phyloP scores from a whole-genome alignment of 2,888 invertebrate species.

The Trissolcus japonicus region DNA sequence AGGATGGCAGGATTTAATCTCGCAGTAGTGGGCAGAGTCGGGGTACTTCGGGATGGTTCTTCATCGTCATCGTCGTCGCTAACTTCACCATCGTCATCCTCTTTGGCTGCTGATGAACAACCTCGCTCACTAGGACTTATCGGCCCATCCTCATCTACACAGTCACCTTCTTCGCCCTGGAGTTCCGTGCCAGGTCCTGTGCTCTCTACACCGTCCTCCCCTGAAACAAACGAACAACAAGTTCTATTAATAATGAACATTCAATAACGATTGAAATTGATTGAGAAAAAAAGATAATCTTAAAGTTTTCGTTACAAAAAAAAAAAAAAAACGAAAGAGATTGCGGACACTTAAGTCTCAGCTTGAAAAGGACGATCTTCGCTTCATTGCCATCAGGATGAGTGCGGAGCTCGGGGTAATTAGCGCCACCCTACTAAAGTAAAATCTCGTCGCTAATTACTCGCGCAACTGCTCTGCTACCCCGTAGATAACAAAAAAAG shows the following conservation, averaged over 20 bases:
- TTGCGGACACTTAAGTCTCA: slow-evolving; percentile 32
- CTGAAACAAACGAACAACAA: slow-evolving; percentile 74
- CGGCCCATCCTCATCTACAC: slow-evolving; percentile 80
- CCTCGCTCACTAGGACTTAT: slow-evolving; percentile 76
- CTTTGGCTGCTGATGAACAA: slow-evolving; percentile 75
- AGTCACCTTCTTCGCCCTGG: slow-evolving; percentile 80
- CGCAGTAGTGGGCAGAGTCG: slow-evolving; percentile 68
- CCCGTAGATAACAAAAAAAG: slow-evolving; percentile 17
- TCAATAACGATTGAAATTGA: neutral
- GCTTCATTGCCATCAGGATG: slow-evolving; percentile 57
- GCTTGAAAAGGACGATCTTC: slow-evolving; percentile 45
- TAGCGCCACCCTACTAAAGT: slow-evolving; percentile 50
- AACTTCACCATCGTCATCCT: slow-evolving; percentile 77
- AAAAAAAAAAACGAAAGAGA: slow-evolving; percentile 25
- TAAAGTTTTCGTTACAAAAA: neutral
- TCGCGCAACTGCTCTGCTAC: slow-evolving; percentile 35
- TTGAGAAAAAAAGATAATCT: slow-evolving; percentile 4
- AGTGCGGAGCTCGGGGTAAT: slow-evolving; percentile 54
- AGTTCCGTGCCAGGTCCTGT: slow-evolving; percentile 73
- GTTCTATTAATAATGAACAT: neutral
- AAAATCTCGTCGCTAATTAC: slow-evolving; percentile 58
- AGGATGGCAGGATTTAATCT: slow-evolving; percentile 71
- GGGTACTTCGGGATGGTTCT: slow-evolving; percentile 66
- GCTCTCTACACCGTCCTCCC: slow-evolving; percentile 78
- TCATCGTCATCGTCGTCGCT: slow-evolving; percentile 74